These are phyloP conservation scores for Gobiocypris rarus DNA, from an alignment of 2,113 vertebrate species.

Conservation along the genomic window DNA sequence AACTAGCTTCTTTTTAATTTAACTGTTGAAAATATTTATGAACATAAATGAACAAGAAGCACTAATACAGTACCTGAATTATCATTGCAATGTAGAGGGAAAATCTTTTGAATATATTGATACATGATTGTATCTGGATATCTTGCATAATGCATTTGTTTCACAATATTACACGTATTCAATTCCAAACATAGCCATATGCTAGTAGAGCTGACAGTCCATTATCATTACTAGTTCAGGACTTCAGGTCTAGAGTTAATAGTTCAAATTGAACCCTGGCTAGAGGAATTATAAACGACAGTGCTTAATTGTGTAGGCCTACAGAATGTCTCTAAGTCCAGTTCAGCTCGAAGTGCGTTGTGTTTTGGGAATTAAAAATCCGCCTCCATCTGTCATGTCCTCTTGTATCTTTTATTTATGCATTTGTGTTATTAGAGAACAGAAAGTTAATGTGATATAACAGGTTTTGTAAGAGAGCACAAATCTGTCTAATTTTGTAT, in stretches of 20 bases:
- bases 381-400: slow-evolving; percentile 16
- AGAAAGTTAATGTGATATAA: slow-evolving; percentile 17
- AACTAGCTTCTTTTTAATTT: neutral
- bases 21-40: neutral
- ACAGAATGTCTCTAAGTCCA: neutral
- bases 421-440: slow-evolving; percentile 13
- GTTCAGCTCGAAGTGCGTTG: neutral
- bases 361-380: slow-evolving; percentile 17
- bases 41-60: neutral
- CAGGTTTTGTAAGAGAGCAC: slow-evolving; percentile 8
- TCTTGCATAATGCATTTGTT: neutral
- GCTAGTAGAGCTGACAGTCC: neutral
- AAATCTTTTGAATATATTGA: neutral
- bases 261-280: neutral
- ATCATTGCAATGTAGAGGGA: neutral
- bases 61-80: neutral
- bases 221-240: neutral
- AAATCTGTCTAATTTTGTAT: neutral
- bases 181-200: neutral
- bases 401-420: slow-evolving; percentile 8
- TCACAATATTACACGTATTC: neutral
- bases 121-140: neutral
- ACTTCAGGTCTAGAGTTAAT: neutral
- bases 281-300: neutral
- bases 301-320: neutral